Evolutionary conservation across 1,140 invertebrate species (phyloP).

Genomic region (Triops cancriformis): DNA sequence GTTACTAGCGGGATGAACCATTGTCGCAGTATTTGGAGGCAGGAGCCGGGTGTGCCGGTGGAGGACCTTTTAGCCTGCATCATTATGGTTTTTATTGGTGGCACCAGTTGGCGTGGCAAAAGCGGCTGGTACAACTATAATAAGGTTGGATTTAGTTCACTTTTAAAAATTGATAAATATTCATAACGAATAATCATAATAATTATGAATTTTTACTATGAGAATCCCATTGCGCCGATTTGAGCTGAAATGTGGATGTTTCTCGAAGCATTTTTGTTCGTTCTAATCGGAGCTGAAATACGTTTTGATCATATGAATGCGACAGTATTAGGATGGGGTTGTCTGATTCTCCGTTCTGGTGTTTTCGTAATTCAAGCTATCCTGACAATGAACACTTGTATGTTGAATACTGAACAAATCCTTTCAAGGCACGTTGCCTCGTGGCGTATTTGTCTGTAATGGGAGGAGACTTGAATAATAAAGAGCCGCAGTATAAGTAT

Average conservation of each 20-base stretch:
- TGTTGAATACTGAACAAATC: too few relatives aligned
- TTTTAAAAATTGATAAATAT: too few relatives aligned
- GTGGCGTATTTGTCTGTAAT: slow-evolving; percentile 42
- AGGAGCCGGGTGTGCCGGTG: slow-evolving; percentile 39
- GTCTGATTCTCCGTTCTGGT: background rate
- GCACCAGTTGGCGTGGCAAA: background rate
- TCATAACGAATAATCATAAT: too few relatives aligned
- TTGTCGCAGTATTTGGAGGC: slow-evolving; percentile 46
- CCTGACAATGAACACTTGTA: background rate
- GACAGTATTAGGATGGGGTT: background rate
- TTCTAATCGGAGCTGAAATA: slow-evolving; percentile 47
- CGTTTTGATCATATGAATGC: background rate
- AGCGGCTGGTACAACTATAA: slow-evolving; percentile 15
- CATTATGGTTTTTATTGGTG: slow-evolving; percentile 43
- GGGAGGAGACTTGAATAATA: slow-evolving; percentile 38
- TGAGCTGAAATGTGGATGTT: slow-evolving; percentile 40
- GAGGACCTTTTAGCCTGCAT: slow-evolving; percentile 43
- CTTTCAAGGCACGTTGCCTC: slow-evolving; percentile 25
- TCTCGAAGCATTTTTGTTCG: slow-evolving; percentile 47
- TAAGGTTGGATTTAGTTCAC: background rate
- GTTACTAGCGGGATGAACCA: slow-evolving; percentile 40
- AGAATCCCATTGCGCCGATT: slow-evolving; percentile 15
- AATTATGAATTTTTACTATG: background rate
- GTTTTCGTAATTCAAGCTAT: background rate
- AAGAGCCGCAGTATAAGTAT: slow-evolving; percentile 40